These are phyloP conservation scores for Chelonoidis abingdonii DNA, from an alignment of 2,113 vertebrate genomes.

Conservation along the genomic window DNA sequence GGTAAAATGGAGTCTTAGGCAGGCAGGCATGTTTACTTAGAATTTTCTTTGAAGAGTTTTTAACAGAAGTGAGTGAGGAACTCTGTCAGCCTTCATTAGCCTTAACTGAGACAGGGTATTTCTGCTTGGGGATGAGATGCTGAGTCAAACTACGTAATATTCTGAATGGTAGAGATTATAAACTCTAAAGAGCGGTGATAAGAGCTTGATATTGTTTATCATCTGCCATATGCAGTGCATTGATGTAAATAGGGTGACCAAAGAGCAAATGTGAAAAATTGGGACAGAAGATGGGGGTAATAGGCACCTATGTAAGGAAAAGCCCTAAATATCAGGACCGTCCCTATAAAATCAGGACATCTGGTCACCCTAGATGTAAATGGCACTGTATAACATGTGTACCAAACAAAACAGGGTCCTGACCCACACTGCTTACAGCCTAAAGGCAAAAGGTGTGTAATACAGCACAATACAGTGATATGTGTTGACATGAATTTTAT, in stretches of 20 bases:
- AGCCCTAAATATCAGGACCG: too few species aligned
- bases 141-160: background rate
- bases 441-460: fast-evolving
- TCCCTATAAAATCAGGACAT: too few species aligned
- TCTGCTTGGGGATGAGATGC: background rate
- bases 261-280: too few species aligned
- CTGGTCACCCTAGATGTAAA: background rate
- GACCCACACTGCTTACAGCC: fast-evolving
- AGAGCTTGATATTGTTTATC: background rate
- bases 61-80: background rate
- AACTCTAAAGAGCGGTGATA: background rate
- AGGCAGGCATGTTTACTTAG: background rate
- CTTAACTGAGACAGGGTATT: background rate
- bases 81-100: background rate
- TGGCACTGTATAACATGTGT: fast-evolving
- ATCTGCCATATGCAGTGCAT: background rate
- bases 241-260: background rate
- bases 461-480: fast-evolving
- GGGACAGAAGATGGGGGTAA: too few species aligned
- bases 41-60: background rate
- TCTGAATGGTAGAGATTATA: background rate
- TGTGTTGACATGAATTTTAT: too few species aligned
- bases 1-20: background rate
- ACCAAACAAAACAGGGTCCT: background rate
- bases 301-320: too few species aligned